phyloP scores from a whole-genome alignment of 53 echinoderm and acorn worm species.

The Pentamera pediparva region DNA sequence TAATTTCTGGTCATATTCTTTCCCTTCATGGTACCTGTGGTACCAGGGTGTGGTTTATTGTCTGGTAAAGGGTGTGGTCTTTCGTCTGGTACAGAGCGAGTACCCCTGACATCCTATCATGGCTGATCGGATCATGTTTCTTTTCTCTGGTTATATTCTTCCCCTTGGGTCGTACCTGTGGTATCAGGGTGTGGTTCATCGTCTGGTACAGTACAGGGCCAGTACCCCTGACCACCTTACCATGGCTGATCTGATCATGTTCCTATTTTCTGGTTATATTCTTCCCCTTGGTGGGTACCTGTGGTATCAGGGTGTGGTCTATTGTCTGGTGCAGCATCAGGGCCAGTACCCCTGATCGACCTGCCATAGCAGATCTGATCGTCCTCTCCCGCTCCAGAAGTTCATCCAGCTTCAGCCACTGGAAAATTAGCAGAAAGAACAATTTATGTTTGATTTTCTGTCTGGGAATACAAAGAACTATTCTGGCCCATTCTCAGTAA shows the following conservation, averaged over 20 bases:
- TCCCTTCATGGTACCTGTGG: constrained; percentile 47
- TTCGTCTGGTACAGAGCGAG: no score
- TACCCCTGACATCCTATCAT: no score
- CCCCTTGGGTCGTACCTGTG: constrained; percentile 23
- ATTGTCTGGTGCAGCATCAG: constrained; percentile 93
- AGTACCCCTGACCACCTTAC: constrained; percentile 69
- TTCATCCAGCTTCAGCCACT: constrained; percentile 95
- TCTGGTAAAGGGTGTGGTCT: no score
- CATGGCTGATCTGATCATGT: constrained; percentile 83
- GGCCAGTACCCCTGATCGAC: constrained; percentile 82
- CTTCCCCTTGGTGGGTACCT: constrained; percentile 20
- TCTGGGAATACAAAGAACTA: no score
- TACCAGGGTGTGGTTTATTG: constrained; percentile 69
- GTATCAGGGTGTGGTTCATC: constrained; percentile 68
- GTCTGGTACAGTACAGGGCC: constrained; percentile 79
- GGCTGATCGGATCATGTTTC: no score
- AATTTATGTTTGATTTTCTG: not conserved
- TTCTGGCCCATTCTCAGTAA: not conserved
- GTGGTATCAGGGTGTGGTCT: constrained; percentile 67
- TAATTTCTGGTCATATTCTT: no score
- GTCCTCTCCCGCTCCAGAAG: constrained; percentile 87
- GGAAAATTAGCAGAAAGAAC: not conserved
- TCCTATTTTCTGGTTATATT: constrained; percentile 5
- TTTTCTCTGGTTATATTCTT: not conserved
- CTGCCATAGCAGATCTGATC: constrained; percentile 85